Evolutionary conservation across 2,797 vertebrate species (phyloP), one percentile per base, ranked within the genome.

Genomic region (Prunella strophiata): DNA sequence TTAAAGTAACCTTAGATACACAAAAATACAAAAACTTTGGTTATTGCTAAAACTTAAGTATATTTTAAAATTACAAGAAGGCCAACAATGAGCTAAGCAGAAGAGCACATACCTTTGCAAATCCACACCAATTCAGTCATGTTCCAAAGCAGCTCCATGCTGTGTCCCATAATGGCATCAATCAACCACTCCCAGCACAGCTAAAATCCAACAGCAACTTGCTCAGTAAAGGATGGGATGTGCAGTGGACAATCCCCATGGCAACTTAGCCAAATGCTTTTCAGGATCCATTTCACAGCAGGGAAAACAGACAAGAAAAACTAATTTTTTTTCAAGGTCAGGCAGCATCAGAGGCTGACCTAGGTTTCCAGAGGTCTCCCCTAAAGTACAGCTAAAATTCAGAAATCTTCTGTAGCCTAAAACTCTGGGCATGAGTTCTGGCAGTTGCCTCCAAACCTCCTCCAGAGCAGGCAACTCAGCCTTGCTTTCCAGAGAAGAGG

Each of bases 361-460:
- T 20, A 10, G 13, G 70, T 48, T 75, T 75, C 36, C 25, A 63
- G 40, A 87, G 40, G 6, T 59, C 16, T 89, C 30, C 58, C 16
- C 14, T 47, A 76, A 88, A 70, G 21, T 14, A 62, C 18, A 84
- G 10, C 17, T 52, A 61, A 26, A 21, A 42, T n/a, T 84, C 48
- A 67, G 21, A 84, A 82, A 66, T 1, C 47, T 73, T 70, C 50
- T 34, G 38, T 7, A 78, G 43, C 13, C 57, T 63, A 1, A n/a
- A 83, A 66, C 6, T 55, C 30, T 3, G 4, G 5, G 7, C 17
- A n/a, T 2, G 0, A 50, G 3, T 5, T 22, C 52, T 59, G 2
- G 3, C 27, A 73, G 1, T 19, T 57, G 18, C 16, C 23, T 88
- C 58, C 20, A 8, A 75, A 26, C 11, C 16, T 89, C 17, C 55